Conservation (phyloP, 2,888 invertebrate genomes). For the Oscheius sp. region DNA sequence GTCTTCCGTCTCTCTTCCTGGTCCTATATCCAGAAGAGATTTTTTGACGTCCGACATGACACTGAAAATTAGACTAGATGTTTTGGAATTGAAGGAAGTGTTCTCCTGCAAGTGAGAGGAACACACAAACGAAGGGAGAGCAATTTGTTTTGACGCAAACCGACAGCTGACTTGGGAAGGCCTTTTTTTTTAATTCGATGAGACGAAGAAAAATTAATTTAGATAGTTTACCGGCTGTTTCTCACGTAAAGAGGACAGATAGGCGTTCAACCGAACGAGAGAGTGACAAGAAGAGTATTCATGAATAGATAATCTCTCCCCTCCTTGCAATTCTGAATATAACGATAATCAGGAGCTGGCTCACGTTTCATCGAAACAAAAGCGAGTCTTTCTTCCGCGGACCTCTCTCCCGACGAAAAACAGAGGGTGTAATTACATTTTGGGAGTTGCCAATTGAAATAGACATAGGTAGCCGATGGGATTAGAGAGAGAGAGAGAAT, state of each 20-base stretch:
- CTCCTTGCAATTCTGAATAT: no score
- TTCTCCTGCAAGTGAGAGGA: no score
- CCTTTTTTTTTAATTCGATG: background rate
- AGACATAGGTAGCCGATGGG: no score
- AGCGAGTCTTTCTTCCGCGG: no score
- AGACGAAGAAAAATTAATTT: background rate
- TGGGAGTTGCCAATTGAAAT: no score
- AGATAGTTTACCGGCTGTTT: background rate
- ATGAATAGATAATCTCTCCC: no score
- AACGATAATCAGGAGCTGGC: no score
- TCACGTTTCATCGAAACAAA: no score
- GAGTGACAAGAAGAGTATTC: background rate
- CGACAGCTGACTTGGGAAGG: background rate
- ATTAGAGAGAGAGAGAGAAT: no score
- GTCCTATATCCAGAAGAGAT: conserved; percentile 52
- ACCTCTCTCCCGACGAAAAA: background rate
- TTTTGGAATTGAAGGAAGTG: no score
- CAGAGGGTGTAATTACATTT: background rate
- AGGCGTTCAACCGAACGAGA: background rate
- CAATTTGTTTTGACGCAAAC: background rate
- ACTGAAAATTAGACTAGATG: no score
- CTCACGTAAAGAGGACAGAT: background rate
- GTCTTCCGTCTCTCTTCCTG: conserved; percentile 36
- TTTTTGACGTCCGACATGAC: conserved; percentile 60
- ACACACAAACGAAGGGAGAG: no score